Evolutionary conservation across 2,888 invertebrate genomes (phyloP), one percentile per base, ranked within the genome.

Genomic region (Limnephilus marmoratus): DNA sequence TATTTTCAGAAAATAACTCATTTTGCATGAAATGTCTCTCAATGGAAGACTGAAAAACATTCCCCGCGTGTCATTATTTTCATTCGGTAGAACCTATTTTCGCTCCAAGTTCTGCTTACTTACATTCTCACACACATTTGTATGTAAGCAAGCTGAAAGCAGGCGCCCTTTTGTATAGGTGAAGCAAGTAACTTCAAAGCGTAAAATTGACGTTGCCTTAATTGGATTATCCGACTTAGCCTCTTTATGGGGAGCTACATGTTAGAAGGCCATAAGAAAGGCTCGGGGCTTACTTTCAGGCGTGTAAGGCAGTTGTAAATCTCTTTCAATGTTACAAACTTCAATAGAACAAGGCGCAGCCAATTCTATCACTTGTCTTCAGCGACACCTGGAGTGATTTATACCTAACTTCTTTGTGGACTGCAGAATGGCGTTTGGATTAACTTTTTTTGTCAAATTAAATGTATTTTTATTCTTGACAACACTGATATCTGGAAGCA

Each of bases 191-290:
- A 90, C 82, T 90, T 90, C 81, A 90, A 82, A 90, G 31, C 49
- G 83, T 82, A 82, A 45, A 83, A 83, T 82, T 90, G 90, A 90
- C 90, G 90, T 85, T 83, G 45, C 90, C 18, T 31, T 90, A 90
- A 90, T 90, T 90, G 90, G 90, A 90, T 90, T 90, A 82, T 24
- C 49, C 34, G 83, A 68, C 68, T 88, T 68, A 88, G 88, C 45
- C 86, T 37, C 41, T 45, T 86, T 86, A 86, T 86, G 29, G 45
- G 86, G n/a, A 68, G 24, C 68, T 68, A 68, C 68, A 68, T 24
- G 68, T 68, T 68, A 68, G 68, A 68, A 68, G 68, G 68, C 68
- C 24, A 68, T 68, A 24, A 68, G 68, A 68, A 68, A 68, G 68
- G 86, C 41, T 29, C 45, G 13, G 41, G 29, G 45, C 29, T n/a